Conservation (phyloP, 2,113 vertebrate genomes). For the Sinocyclocheilus anshuiensis region DNA sequence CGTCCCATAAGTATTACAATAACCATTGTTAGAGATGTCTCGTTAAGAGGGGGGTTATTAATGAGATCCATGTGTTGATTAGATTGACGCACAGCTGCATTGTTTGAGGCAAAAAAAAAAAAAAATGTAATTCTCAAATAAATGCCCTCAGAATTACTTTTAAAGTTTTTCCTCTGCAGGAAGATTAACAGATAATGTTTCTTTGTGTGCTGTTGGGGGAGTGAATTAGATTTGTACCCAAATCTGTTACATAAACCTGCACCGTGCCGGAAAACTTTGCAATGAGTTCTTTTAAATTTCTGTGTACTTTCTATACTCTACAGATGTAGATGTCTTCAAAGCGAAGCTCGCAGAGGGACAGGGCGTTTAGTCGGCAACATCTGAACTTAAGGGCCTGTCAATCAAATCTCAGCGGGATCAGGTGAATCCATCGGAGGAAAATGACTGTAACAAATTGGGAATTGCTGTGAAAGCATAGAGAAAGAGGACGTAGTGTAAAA, state of each 20-base stretch:
- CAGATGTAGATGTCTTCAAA: conserved; percentile 33
- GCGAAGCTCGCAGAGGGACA: not conserved
- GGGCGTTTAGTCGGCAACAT: conserved; percentile 7
- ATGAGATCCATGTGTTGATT: conserved; percentile 1
- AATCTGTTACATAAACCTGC: conserved; percentile 28
- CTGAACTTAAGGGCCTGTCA: conserved; percentile 19
- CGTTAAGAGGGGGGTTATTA: conserved; percentile 1
- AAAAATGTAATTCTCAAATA: conserved; percentile 18
- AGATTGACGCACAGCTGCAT: conserved; percentile 14
- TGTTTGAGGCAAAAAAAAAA: not conserved
- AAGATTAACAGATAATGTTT: conserved; percentile 31
- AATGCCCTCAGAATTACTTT: conserved; percentile 23
- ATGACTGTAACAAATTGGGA: conserved; percentile 13
- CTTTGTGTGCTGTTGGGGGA: not conserved
- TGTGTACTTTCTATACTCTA: not conserved
- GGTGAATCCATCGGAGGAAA: conserved; percentile 37
- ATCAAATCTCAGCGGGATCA: conserved; percentile 24
- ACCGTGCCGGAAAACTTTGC: not conserved
- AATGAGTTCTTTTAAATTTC: conserved; percentile 20
- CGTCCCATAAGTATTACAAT: not conserved
- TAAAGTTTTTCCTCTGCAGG: conserved; percentile 15
- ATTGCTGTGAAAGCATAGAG: conserved; percentile 3
- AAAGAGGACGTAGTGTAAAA: not conserved
- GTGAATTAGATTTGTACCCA: conserved; percentile 36
- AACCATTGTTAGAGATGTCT: not conserved